Conservation (phyloP, 2,797 vertebrate genomes). For the Podarcis lilfordi region DNA sequence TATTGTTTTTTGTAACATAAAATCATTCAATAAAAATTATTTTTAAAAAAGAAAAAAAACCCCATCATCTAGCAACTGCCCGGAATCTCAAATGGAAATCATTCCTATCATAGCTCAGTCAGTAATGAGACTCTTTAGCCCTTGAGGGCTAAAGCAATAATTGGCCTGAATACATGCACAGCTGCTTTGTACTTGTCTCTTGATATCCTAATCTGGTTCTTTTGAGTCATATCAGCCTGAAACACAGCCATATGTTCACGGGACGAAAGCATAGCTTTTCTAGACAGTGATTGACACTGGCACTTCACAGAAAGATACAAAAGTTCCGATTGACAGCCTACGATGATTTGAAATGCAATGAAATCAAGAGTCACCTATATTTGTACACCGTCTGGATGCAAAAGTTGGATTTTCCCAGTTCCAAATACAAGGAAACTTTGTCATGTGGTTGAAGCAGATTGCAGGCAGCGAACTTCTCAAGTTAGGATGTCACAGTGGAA, state of each 20-base stretch:
- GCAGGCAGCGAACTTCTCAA: not conserved
- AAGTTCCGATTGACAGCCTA: not conserved
- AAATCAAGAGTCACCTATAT: not conserved
- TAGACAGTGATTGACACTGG: not conserved
- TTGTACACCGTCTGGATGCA: not conserved
- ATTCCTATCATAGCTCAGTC: too few species aligned
- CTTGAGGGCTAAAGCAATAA: not conserved
- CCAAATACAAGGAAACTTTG: not conserved
- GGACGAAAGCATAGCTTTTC: not conserved
- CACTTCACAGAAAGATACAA: not conserved
- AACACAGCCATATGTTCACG: slow-evolving; percentile 6
- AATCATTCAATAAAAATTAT: too few species aligned
- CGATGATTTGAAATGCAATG: not conserved
- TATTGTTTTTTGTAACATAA: too few species aligned
- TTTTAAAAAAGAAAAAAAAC: too few species aligned
- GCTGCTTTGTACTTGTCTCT: not conserved
- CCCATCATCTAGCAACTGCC: too few species aligned
- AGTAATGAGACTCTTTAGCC: not conserved
- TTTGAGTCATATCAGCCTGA: not conserved
- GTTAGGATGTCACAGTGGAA: not conserved
- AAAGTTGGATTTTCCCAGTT: not conserved
- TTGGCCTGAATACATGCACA: not conserved
- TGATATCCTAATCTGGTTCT: not conserved
- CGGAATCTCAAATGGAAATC: too few species aligned
- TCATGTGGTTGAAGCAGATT: too few species aligned